These are phyloP conservation scores for Atherinosoma microstoma DNA, from an alignment of 2,797 vertebrate genomes.

Conservation along the genomic window DNA sequence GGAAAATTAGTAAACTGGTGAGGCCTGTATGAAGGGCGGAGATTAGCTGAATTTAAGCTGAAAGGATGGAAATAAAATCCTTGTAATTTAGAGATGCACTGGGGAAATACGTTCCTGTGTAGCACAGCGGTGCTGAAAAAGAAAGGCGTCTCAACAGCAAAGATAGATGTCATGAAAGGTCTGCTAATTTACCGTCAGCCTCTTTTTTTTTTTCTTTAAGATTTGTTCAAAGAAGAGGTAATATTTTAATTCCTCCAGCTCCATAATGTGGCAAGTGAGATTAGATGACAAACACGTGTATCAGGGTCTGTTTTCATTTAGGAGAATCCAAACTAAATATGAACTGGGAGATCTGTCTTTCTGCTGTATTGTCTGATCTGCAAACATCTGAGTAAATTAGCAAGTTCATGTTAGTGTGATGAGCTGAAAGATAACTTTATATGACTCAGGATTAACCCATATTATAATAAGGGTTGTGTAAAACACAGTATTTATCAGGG, in stretches of 20 bases:
- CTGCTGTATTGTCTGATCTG: no score
- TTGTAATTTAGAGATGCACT: conserved; percentile 38
- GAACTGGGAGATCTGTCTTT: no score
- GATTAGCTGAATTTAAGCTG: conserved; percentile 20
- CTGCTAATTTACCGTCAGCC: neutral
- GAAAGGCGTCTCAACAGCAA: no score
- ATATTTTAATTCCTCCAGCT: neutral
- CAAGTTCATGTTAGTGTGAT: neutral
- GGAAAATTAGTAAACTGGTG: conserved; percentile 36
- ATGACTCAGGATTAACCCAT: neutral
- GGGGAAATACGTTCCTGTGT: conserved; percentile 14
- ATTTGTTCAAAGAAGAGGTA: neutral
- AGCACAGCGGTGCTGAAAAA: neutral
- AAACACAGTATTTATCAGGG: neutral
- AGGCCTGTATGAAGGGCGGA: neutral
- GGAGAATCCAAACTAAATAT: neutral
- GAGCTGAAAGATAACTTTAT: neutral
- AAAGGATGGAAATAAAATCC: conserved; percentile 27
- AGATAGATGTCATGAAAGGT: neutral
- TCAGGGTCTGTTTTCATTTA: neutral
- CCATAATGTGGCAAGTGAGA: neutral
- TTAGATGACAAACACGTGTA: neutral
- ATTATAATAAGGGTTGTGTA: neutral
- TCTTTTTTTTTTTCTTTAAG: neutral
- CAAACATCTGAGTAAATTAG: neutral